Conservation (phyloP, 2,797 vertebrate species). For the Amniataba percoides region DNA sequence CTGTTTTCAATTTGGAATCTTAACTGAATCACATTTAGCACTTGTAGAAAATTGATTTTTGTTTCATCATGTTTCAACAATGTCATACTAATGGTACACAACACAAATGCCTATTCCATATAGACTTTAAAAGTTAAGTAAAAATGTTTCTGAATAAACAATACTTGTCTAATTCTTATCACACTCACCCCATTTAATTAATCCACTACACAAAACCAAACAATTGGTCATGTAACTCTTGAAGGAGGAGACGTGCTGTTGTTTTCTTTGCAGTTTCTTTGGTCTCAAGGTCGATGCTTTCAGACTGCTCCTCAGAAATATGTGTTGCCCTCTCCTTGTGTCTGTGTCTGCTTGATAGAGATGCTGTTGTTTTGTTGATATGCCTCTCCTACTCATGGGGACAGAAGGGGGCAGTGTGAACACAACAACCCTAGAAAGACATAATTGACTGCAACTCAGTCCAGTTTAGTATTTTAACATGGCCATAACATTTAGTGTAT, state of each 20-base stretch:
- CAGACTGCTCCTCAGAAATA: slow-evolving; percentile 5
- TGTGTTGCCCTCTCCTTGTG: slow-evolving; percentile 30
- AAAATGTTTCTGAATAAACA: slow-evolving; percentile 19
- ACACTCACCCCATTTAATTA: neutral
- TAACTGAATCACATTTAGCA: slow-evolving; percentile 84
- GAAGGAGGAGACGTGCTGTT: slow-evolving; percentile 7
- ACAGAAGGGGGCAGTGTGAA: slow-evolving; percentile 83
- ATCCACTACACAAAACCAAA: neutral
- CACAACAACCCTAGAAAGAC: slow-evolving; percentile 67
- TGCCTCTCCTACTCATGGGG: slow-evolving; percentile 47
- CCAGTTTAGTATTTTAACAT: slow-evolving; percentile 13
- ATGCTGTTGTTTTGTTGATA: slow-evolving; percentile 62
- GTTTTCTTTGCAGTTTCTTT: slow-evolving; percentile 9
- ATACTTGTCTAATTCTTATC: neutral
- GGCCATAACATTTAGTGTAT: slow-evolving; percentile 8
- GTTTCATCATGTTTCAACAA: slow-evolving; percentile 72
- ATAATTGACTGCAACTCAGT: slow-evolving; percentile 42
- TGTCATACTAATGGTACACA: slow-evolving; percentile 65
- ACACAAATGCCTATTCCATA: slow-evolving; percentile 41
- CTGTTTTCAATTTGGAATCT: slow-evolving; percentile 84
- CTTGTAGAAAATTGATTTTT: slow-evolving; percentile 82
- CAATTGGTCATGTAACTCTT: neutral
- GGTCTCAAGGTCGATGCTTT: slow-evolving; percentile 3
- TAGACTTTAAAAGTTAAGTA: slow-evolving; percentile 46
- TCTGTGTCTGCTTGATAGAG: slow-evolving; percentile 62